phyloP scores from a whole-genome alignment of 23 tunicate genomes.

The Styela plicata region DNA sequence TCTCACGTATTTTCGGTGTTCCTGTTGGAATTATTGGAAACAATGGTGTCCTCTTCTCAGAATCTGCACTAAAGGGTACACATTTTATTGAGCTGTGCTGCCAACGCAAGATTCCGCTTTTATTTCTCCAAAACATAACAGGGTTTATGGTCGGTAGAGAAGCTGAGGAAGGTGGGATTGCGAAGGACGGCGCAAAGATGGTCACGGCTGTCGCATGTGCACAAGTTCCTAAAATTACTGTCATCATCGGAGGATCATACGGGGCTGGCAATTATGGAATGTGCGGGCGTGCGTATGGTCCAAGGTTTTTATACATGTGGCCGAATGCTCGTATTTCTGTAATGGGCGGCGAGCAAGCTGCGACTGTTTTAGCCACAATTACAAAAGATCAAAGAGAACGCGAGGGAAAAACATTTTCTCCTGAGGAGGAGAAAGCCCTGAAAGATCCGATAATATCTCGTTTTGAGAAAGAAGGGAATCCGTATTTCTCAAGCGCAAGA shows the following conservation, averaged over 20 bases:
- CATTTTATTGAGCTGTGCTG: constrained; percentile 96
- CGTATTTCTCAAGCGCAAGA: constrained; percentile 90
- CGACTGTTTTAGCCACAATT: constrained; percentile 90
- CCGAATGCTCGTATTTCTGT: constrained; percentile 98
- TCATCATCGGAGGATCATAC: constrained; percentile 92
- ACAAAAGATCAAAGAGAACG: constrained; percentile 77
- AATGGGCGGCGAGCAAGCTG: constrained; percentile 99
- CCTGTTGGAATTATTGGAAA: constrained; percentile 96
- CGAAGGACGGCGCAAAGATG: constrained; percentile 98
- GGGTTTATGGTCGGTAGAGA: constrained; percentile 98
- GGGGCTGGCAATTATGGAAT: constrained; percentile 99
- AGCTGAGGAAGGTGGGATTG: constrained; percentile 98
- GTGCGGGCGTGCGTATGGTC: constrained; percentile 95
- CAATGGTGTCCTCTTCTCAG: constrained; percentile 96
- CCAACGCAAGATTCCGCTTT: constrained; percentile 95
- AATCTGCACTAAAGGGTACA: constrained; percentile 94
- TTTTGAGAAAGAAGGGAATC: constrained; percentile 96
- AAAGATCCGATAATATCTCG: constrained; percentile 91
- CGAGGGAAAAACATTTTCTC: constrained; percentile 73
- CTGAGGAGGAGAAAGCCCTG: constrained; percentile 75
- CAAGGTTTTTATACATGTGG: constrained; percentile 97
- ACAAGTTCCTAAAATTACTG: constrained; percentile 93
- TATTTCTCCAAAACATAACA: constrained; percentile 97
- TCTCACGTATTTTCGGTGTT: constrained; percentile 78
- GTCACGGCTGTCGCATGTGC: constrained; percentile 99